These are phyloP conservation scores for Leptarthrus brevirostris DNA, from an alignment of 2,888 invertebrate species.

Conservation along the genomic window DNA sequence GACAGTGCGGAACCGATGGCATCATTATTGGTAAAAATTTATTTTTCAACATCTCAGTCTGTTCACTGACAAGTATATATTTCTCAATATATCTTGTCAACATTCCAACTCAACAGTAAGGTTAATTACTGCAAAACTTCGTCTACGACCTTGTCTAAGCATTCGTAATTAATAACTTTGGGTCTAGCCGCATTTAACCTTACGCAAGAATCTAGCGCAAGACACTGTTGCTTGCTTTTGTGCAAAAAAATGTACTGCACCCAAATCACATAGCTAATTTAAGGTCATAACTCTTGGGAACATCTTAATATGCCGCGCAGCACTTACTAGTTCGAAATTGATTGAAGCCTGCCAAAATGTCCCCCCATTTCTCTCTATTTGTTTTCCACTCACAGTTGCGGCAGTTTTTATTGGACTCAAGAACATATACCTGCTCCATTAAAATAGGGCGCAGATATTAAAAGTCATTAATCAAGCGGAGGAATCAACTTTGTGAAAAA, in stretches of 20 bases:
- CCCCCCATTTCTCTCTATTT: neutral
- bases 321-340: neutral
- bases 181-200: neutral
- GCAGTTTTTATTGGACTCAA: neutral
- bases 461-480: slow-evolving; percentile 31
- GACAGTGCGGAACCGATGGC: too few species aligned
- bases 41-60: too few species aligned
- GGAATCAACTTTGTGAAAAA: slow-evolving; percentile 21
- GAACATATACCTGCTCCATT: neutral
- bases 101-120: neutral
- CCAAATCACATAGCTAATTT: slow-evolving; percentile 31
- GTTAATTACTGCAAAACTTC: slow-evolving; percentile 6
- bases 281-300: slow-evolving; percentile 36
- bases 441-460: slow-evolving; percentile 6
- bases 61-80: neutral
- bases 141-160: slow-evolving; percentile 12
- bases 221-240: neutral
- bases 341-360: neutral
- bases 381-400: neutral
- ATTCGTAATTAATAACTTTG: slow-evolving; percentile 5
- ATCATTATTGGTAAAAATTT: too few species aligned
- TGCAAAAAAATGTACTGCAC: slow-evolving; percentile 13
- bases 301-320: slow-evolving; percentile 24
- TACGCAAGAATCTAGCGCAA: neutral
- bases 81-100: neutral